Conservation (phyloP, 2,113 vertebrate genomes). For the Myxocyprinus asiaticus region DNA sequence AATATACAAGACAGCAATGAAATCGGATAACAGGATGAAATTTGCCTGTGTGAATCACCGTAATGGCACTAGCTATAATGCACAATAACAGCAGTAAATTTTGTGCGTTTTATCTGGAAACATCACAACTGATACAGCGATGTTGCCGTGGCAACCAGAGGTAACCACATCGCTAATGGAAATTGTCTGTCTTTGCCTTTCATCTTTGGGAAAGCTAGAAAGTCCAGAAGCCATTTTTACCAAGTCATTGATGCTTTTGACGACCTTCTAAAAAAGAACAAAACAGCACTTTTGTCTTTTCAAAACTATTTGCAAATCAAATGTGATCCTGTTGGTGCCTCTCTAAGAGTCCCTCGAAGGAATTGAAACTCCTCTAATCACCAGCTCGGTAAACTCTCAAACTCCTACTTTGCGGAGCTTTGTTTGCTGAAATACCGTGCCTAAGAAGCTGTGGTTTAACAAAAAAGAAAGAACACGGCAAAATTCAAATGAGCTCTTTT, state of each 20-base stretch:
- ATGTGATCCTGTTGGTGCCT: constrained; percentile 48
- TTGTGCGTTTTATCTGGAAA: constrained; percentile 50
- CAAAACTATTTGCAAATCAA: constrained; percentile 66
- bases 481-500: constrained; percentile 48
- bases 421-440: constrained; percentile 37
- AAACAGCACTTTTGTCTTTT: constrained; percentile 57
- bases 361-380: constrained; percentile 49
- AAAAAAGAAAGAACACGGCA: constrained; percentile 34
- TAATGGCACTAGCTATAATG: constrained; percentile 50
- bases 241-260: constrained; percentile 37
- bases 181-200: constrained; percentile 33
- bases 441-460: constrained; percentile 29
- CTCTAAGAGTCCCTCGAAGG: constrained; percentile 37
- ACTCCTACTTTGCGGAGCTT: constrained; percentile 12
- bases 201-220: constrained; percentile 44
- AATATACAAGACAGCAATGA: neutral
- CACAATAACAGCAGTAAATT: constrained; percentile 53
- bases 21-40: constrained; percentile 41
- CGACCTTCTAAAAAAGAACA: constrained; percentile 47
- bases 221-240: constrained; percentile 25
- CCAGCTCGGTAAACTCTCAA: constrained; percentile 29
- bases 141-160: constrained; percentile 48
- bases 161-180: constrained; percentile 35
- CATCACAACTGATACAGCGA: constrained; percentile 41
- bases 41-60: constrained; percentile 35